Evolutionary conservation across 2,888 invertebrate species (phyloP), one percentile per base, ranked within the genome.

Genomic region (Meiosimyza platycephala): DNA sequence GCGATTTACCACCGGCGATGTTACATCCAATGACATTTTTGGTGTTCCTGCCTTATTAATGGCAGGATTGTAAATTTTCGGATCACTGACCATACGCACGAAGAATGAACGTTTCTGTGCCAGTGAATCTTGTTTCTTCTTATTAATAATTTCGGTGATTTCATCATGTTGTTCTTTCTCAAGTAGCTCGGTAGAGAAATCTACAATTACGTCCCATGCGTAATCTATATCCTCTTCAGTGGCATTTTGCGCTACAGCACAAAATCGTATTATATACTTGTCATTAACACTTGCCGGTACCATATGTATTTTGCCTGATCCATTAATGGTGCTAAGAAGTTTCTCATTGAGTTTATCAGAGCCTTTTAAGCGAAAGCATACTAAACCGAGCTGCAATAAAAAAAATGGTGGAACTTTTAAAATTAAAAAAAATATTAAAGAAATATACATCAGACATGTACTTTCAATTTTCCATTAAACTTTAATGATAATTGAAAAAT

Each of bases 11-110:
- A 85, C 84, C n/a, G 88, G 87, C 50, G 87, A 85, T 11, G 16
- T 28, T 71, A 85, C 78, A 73, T 88, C 87, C 71, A 84, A 74
- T 9, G 88, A 88, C 47, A 86, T 71, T 74, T 87, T 84, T 1
- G 92, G 90, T 65, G 93, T 91, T 65, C 93, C 90, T 0, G 92
- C 90, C 87, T 93, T 93, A 84, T 92, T 93, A 82, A 96, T 96
- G 75, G 95, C 94, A 50, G 96, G 96, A 88, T 96, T 96, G 89
- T 96, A 96, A 82, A 98, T 94, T 88, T 97, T 98, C 3, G 98
- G 97, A 89, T 98, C 98, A 86, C 95, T 95, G 76, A 97, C 97
- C 98, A 98, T 98, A 66, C 98, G 94, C 72, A 98, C 98, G 88
- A 98, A 97, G 90, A 97, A 97, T 15, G 97, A 96, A 69, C 98